phyloP scores from a whole-genome alignment of 2,113 vertebrate genomes.

The Melanostigma gelatinosum region DNA sequence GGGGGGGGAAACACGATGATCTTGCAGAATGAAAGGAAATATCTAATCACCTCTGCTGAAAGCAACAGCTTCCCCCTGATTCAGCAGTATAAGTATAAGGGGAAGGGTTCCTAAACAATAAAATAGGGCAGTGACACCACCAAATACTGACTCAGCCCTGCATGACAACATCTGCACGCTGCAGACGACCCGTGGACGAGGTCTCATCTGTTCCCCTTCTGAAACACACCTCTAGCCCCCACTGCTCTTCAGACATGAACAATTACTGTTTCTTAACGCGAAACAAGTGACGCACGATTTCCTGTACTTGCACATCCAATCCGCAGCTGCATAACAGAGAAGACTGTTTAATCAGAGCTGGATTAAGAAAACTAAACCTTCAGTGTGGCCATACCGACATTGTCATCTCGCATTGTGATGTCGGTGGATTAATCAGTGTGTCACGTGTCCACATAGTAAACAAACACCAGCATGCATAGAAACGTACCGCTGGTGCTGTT shows the following conservation, averaged over 20 bases:
- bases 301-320: not conserved
- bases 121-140: conserved; percentile 17
- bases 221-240: not conserved
- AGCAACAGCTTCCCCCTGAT: conserved; percentile 1
- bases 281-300: not conserved
- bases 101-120: not conserved
- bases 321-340: conserved; percentile 50
- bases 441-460: conserved; percentile 12
- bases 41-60: not conserved
- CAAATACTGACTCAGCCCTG: conserved; percentile 16
- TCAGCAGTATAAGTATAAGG: conserved; percentile 13
- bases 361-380: conserved; percentile 62
- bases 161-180: not conserved
- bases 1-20: not conserved
- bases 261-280: not conserved
- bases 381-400: not conserved
- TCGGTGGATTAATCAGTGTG: not conserved
- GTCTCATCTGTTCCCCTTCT: not conserved
- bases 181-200: not conserved
- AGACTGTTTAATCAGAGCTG: conserved; percentile 63
- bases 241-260: not conserved
- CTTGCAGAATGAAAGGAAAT: conserved; percentile 1
- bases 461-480: not conserved
- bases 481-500: not conserved
- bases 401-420: conserved; percentile 7